Percentiles rank a stretch among this genome's conserved stretches.
These are phyloP conservation scores for Chymomyza caudatula DNA, from an alignment of 2,888 invertebrate genomes.

Conservation along the genomic window DNA sequence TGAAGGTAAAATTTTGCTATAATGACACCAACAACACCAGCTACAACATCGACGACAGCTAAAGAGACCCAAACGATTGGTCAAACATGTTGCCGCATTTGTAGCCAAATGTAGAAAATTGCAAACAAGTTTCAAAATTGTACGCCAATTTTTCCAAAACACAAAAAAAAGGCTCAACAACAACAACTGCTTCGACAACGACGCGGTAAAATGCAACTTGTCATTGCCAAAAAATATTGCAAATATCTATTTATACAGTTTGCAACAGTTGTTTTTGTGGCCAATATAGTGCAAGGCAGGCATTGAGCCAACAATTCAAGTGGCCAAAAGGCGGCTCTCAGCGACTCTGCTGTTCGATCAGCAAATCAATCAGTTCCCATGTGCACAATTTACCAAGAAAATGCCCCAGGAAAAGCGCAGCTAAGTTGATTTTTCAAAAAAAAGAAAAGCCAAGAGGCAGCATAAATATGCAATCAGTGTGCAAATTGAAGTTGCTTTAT, in stretches of 20 bases:
- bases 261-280: conserved; percentile 20
- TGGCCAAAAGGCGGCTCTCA: background rate
- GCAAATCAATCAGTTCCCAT: conserved; percentile 73
- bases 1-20: background rate
- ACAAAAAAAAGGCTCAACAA: conserved; percentile 23
- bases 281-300: conserved; percentile 47
- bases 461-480: conserved; percentile 37
- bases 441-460: conserved; percentile 2
- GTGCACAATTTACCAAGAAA: conserved; percentile 60
- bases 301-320: conserved; percentile 43
- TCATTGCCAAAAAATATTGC: conserved; percentile 68
- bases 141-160: conserved; percentile 53
- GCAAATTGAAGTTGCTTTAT: conserved; percentile 24
- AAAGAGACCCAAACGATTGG: background rate
- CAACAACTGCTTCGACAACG: conserved; percentile 22
- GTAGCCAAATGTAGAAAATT: conserved; percentile 34
- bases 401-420: conserved; percentile 53
- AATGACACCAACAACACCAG: background rate
- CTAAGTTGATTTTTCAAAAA: conserved; percentile 29
- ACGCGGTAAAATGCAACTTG: conserved; percentile 48
- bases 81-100: background rate
- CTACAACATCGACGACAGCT: too few species aligned
- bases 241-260: conserved; percentile 54
- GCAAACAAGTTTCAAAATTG: conserved; percentile 62
- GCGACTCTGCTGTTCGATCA: conserved; percentile 25